These are phyloP conservation scores for Ammodytes dubius DNA, from an alignment of 2,113 vertebrate species.

Conservation along the genomic window DNA sequence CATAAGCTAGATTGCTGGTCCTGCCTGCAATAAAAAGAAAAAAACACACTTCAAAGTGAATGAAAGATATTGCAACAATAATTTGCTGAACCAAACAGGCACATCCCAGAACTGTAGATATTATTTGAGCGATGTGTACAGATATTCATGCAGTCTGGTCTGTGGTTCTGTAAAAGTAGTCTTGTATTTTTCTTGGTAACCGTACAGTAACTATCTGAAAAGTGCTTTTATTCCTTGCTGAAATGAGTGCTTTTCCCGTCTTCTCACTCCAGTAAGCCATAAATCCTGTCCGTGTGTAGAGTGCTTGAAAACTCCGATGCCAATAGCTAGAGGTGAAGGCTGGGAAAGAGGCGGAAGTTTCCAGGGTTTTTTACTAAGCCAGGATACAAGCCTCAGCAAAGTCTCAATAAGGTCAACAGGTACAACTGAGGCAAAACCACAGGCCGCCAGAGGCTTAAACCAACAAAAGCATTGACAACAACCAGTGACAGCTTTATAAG, in stretches of 20 bases:
- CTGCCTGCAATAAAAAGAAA: slow-evolving; percentile 35
- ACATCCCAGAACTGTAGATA: slow-evolving; percentile 42
- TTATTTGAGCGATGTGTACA: slow-evolving; percentile 52
- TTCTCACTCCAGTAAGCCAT: slow-evolving; percentile 46
- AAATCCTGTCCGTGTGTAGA: slow-evolving; percentile 65
- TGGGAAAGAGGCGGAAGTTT: slow-evolving; percentile 59
- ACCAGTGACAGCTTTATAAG: slow-evolving; percentile 63
- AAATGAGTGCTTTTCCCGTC: slow-evolving; percentile 62
- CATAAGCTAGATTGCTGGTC: background rate
- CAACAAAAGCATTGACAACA: slow-evolving; percentile 54
- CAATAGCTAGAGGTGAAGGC: slow-evolving; percentile 54
- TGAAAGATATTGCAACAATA: slow-evolving; percentile 29
- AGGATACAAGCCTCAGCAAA: slow-evolving; percentile 49
- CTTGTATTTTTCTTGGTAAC: slow-evolving; percentile 74
- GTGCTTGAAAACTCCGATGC: slow-evolving; percentile 40
- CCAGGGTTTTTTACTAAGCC: slow-evolving; percentile 46
- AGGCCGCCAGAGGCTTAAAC: slow-evolving; percentile 33
- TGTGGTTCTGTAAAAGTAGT: slow-evolving; percentile 48
- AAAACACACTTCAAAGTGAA: slow-evolving; percentile 41
- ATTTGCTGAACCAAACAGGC: slow-evolving; percentile 46
- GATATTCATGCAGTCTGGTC: slow-evolving; percentile 62
- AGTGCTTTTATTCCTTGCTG: slow-evolving; percentile 63
- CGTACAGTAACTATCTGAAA: slow-evolving; percentile 64
- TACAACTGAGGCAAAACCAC: slow-evolving; percentile 51
- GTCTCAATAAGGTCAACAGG: slow-evolving; percentile 58